A percentile compares a stretch with the other conserved stretches of the same genome.
phyloP scores from a whole-genome alignment of 2,113 vertebrate species.

The Prinia subflava region DNA sequence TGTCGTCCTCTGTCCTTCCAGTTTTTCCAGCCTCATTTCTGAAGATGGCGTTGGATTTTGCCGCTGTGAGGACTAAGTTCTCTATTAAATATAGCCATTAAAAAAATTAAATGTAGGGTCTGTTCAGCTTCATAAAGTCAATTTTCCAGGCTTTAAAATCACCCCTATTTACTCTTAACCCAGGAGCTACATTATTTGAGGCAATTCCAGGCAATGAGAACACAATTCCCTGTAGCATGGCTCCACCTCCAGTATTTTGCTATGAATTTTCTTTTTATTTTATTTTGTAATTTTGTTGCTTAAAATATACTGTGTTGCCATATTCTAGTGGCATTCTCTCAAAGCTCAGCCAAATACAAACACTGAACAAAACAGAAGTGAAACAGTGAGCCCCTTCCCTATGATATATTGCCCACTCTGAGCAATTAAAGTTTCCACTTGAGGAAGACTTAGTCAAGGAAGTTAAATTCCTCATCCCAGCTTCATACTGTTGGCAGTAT shows the following conservation, averaged over 20 bases:
- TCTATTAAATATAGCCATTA: neutral
- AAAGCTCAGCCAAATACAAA: neutral
- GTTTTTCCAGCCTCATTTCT: neutral
- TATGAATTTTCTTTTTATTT: slow-evolving; percentile 9
- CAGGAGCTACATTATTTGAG: neutral
- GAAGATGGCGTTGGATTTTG: neutral
- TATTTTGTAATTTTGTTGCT: neutral
- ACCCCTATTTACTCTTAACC: neutral
- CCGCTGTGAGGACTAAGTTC: neutral
- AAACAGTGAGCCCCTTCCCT: neutral
- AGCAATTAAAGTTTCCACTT: neutral
- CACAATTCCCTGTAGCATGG: slow-evolving; percentile 46
- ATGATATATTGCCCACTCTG: neutral
- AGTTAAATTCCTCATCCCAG: neutral
- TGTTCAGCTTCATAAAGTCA: neutral
- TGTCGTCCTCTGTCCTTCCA: neutral
- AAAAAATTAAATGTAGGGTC: neutral
- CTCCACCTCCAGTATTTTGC: slow-evolving; percentile 55
- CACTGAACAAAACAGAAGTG: neutral
- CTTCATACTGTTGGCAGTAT: neutral
- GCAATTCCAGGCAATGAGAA: neutral
- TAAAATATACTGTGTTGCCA: neutral
- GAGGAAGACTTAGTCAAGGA: neutral
- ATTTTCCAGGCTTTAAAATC: neutral
- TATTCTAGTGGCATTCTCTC: neutral